Conservation (phyloP, 2,113 vertebrate species). For the Choloepus hoffmanni region DNA sequence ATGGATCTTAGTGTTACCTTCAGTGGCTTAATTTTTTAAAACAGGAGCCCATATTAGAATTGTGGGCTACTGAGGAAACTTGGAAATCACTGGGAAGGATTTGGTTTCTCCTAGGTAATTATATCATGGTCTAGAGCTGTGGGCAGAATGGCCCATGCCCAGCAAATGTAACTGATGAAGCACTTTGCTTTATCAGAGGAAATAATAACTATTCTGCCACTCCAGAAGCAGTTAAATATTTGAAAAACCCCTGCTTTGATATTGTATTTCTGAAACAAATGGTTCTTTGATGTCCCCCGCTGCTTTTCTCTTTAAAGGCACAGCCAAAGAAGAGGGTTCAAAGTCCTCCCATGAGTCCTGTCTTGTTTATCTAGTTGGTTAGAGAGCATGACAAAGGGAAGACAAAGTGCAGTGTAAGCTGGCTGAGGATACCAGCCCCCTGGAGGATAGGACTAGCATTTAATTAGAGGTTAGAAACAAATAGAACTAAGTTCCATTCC, state of each 20-base stretch:
- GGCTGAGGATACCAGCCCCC: not conserved
- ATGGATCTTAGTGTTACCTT: not conserved
- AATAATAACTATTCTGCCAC: not conserved
- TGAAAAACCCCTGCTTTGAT: not conserved
- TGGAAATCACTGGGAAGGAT: not conserved
- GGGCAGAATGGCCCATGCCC: not conserved
- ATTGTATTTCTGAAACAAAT: not conserved
- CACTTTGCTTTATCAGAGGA: conserved; percentile 12
- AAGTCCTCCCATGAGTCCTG: not conserved
- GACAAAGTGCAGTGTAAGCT: not conserved
- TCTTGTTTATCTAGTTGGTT: conserved; percentile 37
- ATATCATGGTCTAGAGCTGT: not conserved
- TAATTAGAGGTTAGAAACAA: conserved; percentile 45
- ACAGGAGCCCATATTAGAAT: not conserved
- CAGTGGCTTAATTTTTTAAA: not conserved
- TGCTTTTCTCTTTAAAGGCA: not conserved
- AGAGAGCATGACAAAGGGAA: not conserved
- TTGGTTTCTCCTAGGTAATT: conserved; percentile 1
- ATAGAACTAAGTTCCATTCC: not conserved
- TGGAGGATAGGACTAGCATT: not conserved
- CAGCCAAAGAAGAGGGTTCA: not conserved
- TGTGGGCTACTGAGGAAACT: not conserved
- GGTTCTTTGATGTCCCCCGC: not conserved
- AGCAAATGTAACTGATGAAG: not conserved
- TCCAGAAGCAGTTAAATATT: not conserved